A percentile compares a stretch with the other conserved stretches of the same genome.
These are phyloP conservation scores for Australoheros scitulus DNA, from an alignment of 2,113 vertebrate genomes.

Conservation along the genomic window DNA sequence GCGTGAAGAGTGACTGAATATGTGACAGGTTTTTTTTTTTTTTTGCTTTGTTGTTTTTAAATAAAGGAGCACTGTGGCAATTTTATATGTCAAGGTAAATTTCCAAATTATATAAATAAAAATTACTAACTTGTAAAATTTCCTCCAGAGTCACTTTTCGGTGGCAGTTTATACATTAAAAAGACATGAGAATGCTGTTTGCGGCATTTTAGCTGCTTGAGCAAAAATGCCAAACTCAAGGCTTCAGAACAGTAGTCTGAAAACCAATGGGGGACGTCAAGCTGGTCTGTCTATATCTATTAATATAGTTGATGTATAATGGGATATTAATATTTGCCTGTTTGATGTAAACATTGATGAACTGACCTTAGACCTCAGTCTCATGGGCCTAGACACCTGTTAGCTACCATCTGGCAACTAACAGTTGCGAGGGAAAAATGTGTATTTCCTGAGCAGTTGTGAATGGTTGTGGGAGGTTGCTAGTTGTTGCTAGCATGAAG, in stretches of 20 bases:
- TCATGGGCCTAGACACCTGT: too few species aligned
- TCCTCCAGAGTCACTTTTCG: neutral
- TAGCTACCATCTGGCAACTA: too few species aligned
- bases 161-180: neutral
- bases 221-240: neutral
- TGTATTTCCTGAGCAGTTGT: too few species aligned
- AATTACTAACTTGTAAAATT: neutral
- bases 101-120: neutral
- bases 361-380: neutral
- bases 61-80: neutral
- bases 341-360: neutral
- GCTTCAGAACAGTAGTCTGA: neutral
- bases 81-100: neutral
- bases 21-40: neutral
- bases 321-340: neutral
- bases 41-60: neutral
- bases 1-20: neutral
- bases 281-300: rapidly evolving
- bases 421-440: too few species aligned
- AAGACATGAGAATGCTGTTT: neutral
- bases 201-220: neutral
- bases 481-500: too few species aligned
- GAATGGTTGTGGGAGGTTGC: too few species aligned
- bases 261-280: neutral
- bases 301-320: neutral